Conservation (phyloP, 2,113 vertebrate species). For the Cercocebus atys region DNA sequence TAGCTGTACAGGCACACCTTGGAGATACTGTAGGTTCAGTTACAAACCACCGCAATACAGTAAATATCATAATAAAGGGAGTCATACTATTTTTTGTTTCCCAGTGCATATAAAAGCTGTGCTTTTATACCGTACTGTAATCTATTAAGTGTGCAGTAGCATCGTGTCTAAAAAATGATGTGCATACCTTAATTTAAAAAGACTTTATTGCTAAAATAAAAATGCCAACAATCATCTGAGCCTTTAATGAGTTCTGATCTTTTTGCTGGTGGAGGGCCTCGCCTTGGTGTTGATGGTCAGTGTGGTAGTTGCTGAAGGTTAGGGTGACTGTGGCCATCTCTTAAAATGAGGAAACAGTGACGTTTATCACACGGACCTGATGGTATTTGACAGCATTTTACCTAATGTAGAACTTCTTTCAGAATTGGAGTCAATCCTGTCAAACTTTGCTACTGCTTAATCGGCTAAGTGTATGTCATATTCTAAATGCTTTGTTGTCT, state of each 20-base stretch:
- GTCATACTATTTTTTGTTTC: not conserved
- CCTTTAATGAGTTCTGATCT: not conserved
- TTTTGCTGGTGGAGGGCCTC: not conserved
- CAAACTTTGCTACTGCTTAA: not conserved
- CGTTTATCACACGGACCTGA: accelerated
- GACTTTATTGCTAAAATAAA: not conserved
- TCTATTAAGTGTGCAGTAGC: not conserved
- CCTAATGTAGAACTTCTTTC: not conserved
- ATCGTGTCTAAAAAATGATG: not conserved
- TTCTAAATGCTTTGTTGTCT: not conserved
- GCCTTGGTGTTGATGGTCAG: not conserved
- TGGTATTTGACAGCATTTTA: not conserved
- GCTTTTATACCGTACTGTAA: not conserved
- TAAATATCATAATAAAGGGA: not conserved
- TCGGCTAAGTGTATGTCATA: not conserved
- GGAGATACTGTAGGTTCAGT: not conserved
- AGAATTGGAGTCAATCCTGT: not conserved
- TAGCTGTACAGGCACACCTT: too few species aligned
- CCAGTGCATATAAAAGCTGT: not conserved
- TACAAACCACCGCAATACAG: not conserved
- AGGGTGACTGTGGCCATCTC: not conserved
- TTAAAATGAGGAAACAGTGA: not conserved
- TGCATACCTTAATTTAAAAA: not conserved
- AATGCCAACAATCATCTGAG: not conserved
- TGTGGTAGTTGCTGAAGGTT: not conserved